Base-by-base conservation (phyloP, 1,140 invertebrate species). In the Lepidurus apus region DNA sequence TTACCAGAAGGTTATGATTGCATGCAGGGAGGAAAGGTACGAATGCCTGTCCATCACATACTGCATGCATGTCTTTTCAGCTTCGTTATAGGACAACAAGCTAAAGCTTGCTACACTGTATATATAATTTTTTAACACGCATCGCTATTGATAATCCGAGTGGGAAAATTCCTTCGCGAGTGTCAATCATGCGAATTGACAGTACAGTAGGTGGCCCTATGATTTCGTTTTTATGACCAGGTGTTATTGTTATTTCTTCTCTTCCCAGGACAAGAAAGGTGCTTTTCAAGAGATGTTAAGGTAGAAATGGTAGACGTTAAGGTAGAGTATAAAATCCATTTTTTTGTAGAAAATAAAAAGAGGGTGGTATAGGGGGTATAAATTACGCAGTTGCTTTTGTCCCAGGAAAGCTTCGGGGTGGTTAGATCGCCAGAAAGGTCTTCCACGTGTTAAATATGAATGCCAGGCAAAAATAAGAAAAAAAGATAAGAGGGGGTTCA, bases 11-110 rank as follows among this genome's bases (percentile, higher is more conserved):
- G 3, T 17, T 65, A 65, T 65, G 53, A 65, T 65, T 65, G 21
- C 53, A 65, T 17, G 53, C 53, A 65, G 53, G 21, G 21, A 65
- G 21, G 17, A 7, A 21, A 65, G 17, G 17, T 17, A 17, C 34
- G n/a, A n/a, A 65, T 65, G 13, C 13, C 53, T 65, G 53, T 65
- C 53, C 53, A 65, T 65, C 53, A 65, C 53, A 65, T n/a, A 65
- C 21, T 13, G 7, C 53, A 65, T 65, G 53, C 13, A 21, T 21
- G 6, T 13, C 17, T 7, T 65, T 65, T 21, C 53, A 9, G 21
- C 17, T 65, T 65, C 53, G 8, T 65, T 65, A 7, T 65, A 65
- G 17, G 13, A 65, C 53, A 65, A 65, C 53, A 65, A 65, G 21
- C 3, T n/a, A 9, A 65, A 65, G 53, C 53, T 65, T 7, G 53